Conservation (phyloP, 2,797 vertebrate genomes). For the Onychomys leucogaster region DNA sequence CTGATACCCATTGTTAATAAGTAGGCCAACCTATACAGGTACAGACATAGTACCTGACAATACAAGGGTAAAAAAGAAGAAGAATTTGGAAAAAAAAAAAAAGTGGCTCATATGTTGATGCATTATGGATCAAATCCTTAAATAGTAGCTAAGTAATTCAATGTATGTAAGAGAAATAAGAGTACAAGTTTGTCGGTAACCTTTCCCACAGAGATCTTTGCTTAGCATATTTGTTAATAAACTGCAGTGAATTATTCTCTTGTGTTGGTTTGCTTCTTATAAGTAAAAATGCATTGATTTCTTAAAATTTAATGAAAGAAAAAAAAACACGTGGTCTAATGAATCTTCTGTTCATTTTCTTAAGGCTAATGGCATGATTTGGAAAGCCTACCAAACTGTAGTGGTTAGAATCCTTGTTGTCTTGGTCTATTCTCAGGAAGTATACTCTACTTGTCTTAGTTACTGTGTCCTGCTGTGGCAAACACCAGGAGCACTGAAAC, state of each 20-base stretch:
- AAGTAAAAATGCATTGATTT: background rate
- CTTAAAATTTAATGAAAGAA: background rate
- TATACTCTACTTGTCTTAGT: background rate
- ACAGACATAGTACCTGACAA: background rate
- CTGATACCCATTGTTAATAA: background rate
- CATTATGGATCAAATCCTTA: background rate
- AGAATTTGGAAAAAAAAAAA: background rate
- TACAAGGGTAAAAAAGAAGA: background rate
- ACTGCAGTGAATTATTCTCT: background rate
- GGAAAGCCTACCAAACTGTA: background rate
- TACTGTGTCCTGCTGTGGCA: background rate
- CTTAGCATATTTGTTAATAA: background rate
- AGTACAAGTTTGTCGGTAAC: rapidly evolving
- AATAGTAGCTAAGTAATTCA: background rate
- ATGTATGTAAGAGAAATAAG: background rate
- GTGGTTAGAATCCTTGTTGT: background rate
- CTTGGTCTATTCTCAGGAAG: background rate
- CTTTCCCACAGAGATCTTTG: background rate
- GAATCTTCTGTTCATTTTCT: background rate
- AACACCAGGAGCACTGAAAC: background rate
- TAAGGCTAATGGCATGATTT: background rate
- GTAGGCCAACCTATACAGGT: background rate
- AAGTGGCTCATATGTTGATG: background rate
- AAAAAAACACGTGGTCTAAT: background rate
- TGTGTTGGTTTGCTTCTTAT: constrained; percentile 6